These are phyloP conservation scores for Lytechinus pictus DNA, from an alignment of 35 echinoderm and acorn worm genomes.

Conservation along the genomic window DNA sequence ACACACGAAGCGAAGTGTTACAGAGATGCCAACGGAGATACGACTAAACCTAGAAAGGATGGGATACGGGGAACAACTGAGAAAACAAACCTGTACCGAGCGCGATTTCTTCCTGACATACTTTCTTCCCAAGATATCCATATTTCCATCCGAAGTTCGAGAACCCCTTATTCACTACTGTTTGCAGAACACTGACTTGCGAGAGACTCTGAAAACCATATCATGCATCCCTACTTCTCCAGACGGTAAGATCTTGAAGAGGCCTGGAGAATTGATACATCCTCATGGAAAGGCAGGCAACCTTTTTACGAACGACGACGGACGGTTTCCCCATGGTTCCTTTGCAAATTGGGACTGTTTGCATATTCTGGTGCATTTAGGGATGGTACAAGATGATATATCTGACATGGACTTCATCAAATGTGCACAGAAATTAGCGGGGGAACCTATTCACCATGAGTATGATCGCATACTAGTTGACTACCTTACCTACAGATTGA, in stretches of 20 bases:
- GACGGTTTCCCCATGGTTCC: slow-evolving; percentile 53
- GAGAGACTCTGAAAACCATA: background rate
- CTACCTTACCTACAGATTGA: background rate
- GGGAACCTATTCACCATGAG: background rate
- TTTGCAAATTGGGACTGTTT: slow-evolving; percentile 25
- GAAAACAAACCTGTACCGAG: background rate
- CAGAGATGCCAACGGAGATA: background rate
- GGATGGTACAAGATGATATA: slow-evolving; percentile 57
- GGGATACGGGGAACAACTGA: background rate
- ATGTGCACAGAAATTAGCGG: slow-evolving; percentile 24
- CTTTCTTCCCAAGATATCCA: background rate
- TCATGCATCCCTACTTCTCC: slow-evolving; percentile 58
- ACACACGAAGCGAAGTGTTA: background rate
- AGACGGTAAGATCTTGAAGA: slow-evolving; percentile 23
- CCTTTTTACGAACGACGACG: slow-evolving; percentile 45
- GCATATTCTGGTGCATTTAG: slow-evolving; percentile 47
- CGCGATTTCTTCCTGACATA: background rate
- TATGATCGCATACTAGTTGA: background rate
- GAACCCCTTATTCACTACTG: background rate
- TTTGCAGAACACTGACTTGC: background rate
- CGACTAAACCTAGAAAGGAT: background rate
- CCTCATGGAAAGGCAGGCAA: slow-evolving; percentile 25
- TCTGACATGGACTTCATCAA: slow-evolving; percentile 57
- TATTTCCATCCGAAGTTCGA: background rate
- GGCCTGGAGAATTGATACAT: slow-evolving; percentile 42